phyloP scores from a whole-genome alignment of 2,888 invertebrate species.

The Harpalus rubripes region DNA sequence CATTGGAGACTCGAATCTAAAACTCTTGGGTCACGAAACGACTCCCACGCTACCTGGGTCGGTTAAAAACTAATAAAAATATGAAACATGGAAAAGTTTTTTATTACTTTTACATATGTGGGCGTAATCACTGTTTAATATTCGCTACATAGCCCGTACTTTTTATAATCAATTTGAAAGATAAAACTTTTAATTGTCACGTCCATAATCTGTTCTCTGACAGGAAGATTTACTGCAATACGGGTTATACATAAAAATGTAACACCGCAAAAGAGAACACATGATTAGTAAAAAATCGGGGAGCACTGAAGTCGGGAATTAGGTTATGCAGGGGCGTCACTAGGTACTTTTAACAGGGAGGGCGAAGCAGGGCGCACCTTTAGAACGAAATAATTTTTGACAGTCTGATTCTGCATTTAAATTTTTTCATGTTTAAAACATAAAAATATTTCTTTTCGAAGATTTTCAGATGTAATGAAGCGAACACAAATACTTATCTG shows the following conservation, averaged over 20 bases:
- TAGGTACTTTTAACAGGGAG: no score
- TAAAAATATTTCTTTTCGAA: no score
- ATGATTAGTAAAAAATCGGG: not conserved
- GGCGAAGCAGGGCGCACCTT: no score
- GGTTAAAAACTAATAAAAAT: not conserved
- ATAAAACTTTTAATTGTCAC: conserved; percentile 1
- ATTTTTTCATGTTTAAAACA: no score
- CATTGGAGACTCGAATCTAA: no score
- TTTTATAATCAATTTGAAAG: not conserved
- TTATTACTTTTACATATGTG: not conserved
- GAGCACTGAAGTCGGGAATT: not conserved
- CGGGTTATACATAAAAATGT: not conserved
- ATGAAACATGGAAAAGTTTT: not conserved
- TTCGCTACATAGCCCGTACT: not conserved
- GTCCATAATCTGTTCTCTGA: not conserved
- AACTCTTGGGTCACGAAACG: no score
- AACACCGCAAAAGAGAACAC: not conserved
- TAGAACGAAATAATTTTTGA: no score
- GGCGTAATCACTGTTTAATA: not conserved
- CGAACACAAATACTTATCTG: no score
- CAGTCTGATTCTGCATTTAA: no score
- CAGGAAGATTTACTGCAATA: not conserved
- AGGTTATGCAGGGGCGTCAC: no score
- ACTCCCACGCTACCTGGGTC: no score
- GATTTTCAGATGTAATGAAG: no score